Evolutionary conservation across 2,797 vertebrate genomes (phyloP).

Genomic region (Sciurus vulgaris): DNA sequence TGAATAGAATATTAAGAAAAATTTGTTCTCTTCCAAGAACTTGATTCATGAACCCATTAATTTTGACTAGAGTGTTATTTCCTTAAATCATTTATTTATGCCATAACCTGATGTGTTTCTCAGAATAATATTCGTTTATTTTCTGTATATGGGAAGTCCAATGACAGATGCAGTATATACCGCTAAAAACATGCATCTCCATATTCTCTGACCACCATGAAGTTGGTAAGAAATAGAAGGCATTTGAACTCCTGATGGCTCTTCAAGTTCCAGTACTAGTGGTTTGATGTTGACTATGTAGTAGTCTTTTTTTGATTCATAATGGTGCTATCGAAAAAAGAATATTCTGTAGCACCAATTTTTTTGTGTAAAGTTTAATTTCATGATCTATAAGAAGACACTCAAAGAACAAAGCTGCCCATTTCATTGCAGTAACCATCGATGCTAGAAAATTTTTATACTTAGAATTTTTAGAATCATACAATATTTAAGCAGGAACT

Average conservation of each 20-base stretch:
- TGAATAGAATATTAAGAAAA: background rate
- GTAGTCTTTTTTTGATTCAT: conserved; percentile 13
- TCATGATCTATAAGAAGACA: background rate
- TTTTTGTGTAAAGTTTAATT: conserved; percentile 2
- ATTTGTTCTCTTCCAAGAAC: background rate
- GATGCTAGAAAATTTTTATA: background rate
- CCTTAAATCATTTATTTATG: background rate
- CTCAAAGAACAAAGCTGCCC: background rate
- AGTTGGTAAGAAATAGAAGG: background rate
- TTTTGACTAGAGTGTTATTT: background rate
- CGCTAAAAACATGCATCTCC: conserved; percentile 49
- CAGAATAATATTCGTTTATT: background rate
- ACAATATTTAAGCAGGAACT: background rate
- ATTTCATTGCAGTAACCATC: background rate
- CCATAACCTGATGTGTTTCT: background rate
- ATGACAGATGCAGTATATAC: background rate
- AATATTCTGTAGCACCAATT: background rate
- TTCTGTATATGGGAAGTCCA: background rate
- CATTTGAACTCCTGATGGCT: background rate
- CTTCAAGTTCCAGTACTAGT: conserved; percentile 1
- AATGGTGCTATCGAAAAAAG: background rate
- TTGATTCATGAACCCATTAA: background rate
- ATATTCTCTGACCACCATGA: conserved; percentile 22
- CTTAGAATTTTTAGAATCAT: background rate
- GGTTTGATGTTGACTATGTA: conserved; percentile 13